Conservation (phyloP, 2,797 vertebrate species). For the Emys orbicularis region DNA sequence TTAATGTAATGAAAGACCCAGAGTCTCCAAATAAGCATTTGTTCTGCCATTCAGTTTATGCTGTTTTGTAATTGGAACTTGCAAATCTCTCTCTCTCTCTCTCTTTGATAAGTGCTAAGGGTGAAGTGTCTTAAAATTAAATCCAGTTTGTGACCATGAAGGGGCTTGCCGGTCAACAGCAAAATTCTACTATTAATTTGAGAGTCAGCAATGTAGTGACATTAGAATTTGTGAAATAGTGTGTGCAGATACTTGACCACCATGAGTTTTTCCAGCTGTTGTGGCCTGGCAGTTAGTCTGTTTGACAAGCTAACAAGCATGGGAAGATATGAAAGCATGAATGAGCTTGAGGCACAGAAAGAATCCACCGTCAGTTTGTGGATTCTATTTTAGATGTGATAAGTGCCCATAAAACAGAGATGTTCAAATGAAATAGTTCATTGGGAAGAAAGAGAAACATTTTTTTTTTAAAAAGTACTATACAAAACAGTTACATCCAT, state of each 20-base stretch:
- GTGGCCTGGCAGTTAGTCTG: background rate
- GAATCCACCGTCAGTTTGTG: too few relatives aligned
- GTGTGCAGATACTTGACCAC: background rate
- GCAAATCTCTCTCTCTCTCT: background rate
- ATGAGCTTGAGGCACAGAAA: background rate
- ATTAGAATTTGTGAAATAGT: background rate
- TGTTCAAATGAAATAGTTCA: background rate
- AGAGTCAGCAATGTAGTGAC: background rate
- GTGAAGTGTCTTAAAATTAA: background rate
- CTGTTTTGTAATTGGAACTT: background rate
- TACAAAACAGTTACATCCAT: background rate
- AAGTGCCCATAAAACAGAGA: background rate
- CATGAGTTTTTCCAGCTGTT: background rate
- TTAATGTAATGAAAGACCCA: background rate
- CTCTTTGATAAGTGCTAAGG: background rate
- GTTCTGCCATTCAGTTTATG: background rate
- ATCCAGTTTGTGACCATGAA: background rate
- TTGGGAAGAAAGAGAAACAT: background rate
- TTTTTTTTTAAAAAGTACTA: background rate
- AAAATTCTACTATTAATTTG: background rate
- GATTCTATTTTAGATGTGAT: background rate
- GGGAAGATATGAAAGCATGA: background rate
- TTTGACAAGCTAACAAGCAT: background rate
- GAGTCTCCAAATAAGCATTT: background rate
- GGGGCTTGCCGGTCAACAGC: background rate